A percentile compares a stretch with the other conserved stretches of the same genome.
Evolutionary conservation across 2,113 vertebrate species (phyloP).

Genomic region (Phainopepla nitens): DNA sequence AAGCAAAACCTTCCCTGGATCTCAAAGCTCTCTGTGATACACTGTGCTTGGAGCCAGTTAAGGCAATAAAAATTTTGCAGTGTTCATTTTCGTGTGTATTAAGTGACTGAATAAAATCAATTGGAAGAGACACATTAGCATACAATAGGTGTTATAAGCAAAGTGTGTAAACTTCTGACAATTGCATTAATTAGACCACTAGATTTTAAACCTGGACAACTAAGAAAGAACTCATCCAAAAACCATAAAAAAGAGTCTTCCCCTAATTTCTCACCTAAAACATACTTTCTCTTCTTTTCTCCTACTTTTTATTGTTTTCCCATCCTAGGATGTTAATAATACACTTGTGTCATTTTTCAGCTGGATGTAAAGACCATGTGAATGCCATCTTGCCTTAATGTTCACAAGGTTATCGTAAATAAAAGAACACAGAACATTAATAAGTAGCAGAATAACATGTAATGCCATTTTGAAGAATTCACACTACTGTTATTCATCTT

Average conservation of each 20-base stretch:
- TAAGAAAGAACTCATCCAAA: not conserved
- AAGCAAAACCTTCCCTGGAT: not conserved
- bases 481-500: constrained; percentile 50
- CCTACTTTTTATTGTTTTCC: not conserved
- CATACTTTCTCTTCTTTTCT: not conserved
- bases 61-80: not conserved
- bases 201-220: not conserved
- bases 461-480: constrained; percentile 44
- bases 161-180: not conserved
- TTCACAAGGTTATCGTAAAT: constrained; percentile 38
- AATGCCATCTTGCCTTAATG: constrained; percentile 4
- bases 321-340: not conserved
- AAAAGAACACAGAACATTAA: constrained; percentile 46
- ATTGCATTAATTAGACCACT: not conserved
- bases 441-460: constrained; percentile 2
- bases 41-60: not conserved
- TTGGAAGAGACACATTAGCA: not conserved
- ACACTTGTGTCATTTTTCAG: not conserved
- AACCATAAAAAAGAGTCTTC: not conserved
- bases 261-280: constrained; percentile 1
- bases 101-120: not conserved
- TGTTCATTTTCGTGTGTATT: not conserved
- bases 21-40: not conserved
- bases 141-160: not conserved
- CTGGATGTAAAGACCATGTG: not conserved